Evolutionary conservation across 1,140 invertebrate genomes (phyloP), one percentile per base, ranked within the genome.

Genomic region (Drosophila pseudoananassae): DNA sequence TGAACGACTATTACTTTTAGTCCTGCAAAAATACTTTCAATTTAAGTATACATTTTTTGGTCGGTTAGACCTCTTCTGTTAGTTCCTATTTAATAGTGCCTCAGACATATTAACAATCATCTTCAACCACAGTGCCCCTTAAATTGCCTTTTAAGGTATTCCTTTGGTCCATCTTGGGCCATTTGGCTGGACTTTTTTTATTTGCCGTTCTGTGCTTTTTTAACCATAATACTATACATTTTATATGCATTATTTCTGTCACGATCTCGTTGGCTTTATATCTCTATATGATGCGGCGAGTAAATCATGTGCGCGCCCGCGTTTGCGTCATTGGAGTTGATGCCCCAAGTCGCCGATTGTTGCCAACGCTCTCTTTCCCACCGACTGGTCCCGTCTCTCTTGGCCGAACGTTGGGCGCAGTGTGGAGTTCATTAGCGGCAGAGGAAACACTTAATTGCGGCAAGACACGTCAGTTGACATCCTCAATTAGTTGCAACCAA

Each of bases 211-310:
- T 38, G 61, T 46, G 58, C 54, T 64, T 70, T 40, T 65, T 70
- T 74, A 70, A 69, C 82, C 65, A 70, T 88, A 87, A 87, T 87
- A 87, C 78, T 83, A 87, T 82, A 82, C 75, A 87, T 88, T 87
- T 89, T 80, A 69, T 84, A 80, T 89, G 84, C 85, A 88, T 84
- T 88, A 89, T 84, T 84, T 80, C 83, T 89, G 84, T 84, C 84
- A 88, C 84, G 84, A 88, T 88, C 84, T 88, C 45, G 84, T 89
- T 88, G 84, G 49, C 68, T 90, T 89, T 80, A 88, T 89, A 84
- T 84, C 84, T 88, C 76, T 76, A 89, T 89, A 90, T 89, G 84
- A 47, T 75, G 61, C 72, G 61, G 46, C 40, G 4, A 47, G 52
- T 77, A 77, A 73, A 70, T 80, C 66, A 73, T 80, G 60, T 82